phyloP scores from a whole-genome alignment of 2,113 vertebrate genomes.

The Bubalus kerabau region DNA sequence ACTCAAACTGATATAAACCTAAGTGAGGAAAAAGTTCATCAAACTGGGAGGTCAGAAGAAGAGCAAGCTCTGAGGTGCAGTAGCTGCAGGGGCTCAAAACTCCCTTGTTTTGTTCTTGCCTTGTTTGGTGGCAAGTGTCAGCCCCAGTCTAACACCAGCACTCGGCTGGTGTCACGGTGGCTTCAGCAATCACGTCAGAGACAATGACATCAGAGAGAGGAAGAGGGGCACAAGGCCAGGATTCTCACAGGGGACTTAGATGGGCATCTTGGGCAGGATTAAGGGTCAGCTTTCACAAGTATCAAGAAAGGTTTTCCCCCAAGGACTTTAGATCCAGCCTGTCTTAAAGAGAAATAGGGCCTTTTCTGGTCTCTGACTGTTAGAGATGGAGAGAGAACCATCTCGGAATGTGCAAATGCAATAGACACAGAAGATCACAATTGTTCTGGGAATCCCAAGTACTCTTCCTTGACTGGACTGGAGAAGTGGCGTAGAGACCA shows the following conservation, averaged over 20 bases:
- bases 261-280: not conserved
- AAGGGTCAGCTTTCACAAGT: not conserved
- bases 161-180: not conserved
- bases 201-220: not conserved
- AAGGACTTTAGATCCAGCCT: not conserved
- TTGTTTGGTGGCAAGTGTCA: not conserved
- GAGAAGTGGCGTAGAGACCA: fast-evolving
- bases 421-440: not conserved
- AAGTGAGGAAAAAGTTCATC: constrained; percentile 13
- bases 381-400: not conserved
- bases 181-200: not conserved
- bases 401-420: not conserved
- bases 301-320: not conserved
- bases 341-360: not conserved
- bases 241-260: not conserved
- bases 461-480: not conserved
- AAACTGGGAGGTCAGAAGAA: not conserved
- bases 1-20: not conserved
- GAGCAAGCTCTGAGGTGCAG: not conserved
- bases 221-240: not conserved
- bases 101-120: not conserved
- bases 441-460: not conserved
- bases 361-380: not conserved
- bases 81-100: not conserved
- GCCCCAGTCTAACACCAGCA: not conserved